These are phyloP conservation scores for Syritta pipiens DNA, from an alignment of 2,888 invertebrate species.

Conservation along the genomic window DNA sequence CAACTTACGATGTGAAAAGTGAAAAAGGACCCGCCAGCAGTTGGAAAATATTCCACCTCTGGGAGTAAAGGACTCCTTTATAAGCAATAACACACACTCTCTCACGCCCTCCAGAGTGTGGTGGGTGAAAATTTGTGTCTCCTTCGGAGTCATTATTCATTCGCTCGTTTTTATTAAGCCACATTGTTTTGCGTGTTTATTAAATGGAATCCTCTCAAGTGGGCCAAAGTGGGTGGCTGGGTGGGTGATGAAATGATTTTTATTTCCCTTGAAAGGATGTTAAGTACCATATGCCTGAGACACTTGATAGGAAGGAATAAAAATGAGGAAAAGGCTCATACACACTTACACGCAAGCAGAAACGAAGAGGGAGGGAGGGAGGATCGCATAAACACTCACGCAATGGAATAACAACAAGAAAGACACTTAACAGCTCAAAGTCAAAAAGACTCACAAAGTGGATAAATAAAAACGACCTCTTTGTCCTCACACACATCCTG, in stretches of 20 bases:
- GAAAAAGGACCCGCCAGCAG: too few species aligned
- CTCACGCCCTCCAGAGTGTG: background rate
- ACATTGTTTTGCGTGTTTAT: constrained; percentile 69
- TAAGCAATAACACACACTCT: constrained; percentile 29
- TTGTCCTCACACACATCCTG: constrained; percentile 8
- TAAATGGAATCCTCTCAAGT: constrained; percentile 63
- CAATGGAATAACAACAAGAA: constrained; percentile 54
- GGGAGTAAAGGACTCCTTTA: constrained; percentile 38
- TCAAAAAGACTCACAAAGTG: constrained; percentile 67
- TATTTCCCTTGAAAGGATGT: constrained; percentile 63
- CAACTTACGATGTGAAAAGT: constrained; percentile 23
- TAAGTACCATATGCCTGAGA: constrained; percentile 65
- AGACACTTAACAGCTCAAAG: constrained; percentile 67
- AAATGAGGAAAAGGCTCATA: constrained; percentile 46
- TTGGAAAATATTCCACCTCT: constrained; percentile 29
- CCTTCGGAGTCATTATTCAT: constrained; percentile 67
- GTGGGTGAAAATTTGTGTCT: constrained; percentile 54
- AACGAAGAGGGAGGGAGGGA: background rate
- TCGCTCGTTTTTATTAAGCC: constrained; percentile 67
- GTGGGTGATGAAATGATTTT: constrained; percentile 66
- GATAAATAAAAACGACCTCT: constrained; percentile 65
- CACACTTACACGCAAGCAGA: background rate
- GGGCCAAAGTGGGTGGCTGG: constrained; percentile 8
- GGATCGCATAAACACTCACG: constrained; percentile 48
- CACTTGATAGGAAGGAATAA: constrained; percentile 66